Evolutionary conservation across 1,140 invertebrate species (phyloP).

Genomic region (Rhagoletis pomonella): DNA sequence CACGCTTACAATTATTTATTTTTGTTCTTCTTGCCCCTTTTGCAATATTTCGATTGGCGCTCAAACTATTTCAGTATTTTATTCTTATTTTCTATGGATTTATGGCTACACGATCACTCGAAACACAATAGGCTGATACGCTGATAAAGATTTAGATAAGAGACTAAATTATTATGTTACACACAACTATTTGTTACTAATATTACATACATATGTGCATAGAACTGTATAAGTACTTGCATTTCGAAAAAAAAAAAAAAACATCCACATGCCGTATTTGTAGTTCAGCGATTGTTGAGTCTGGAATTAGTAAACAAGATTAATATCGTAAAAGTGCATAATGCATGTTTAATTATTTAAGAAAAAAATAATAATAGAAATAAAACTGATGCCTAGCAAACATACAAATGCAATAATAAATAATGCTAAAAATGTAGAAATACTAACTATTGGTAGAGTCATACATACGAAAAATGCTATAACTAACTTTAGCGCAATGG

Average conservation of each 20-base stretch:
- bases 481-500: conserved; percentile 13
- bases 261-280: neutral
- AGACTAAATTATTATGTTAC: neutral
- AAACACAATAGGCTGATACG: neutral
- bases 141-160: neutral
- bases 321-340: neutral
- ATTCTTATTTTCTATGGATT: neutral
- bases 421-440: neutral
- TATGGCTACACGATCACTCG: neutral
- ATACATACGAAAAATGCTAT: neutral
- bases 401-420: neutral
- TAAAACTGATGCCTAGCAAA: neutral
- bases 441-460: conserved; percentile 28
- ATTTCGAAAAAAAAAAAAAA: neutral
- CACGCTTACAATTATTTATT: too few relatives aligned
- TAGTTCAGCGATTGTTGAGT: neutral
- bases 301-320: too few relatives aligned
- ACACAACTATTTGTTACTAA: conserved; percentile 23
- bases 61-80: neutral
- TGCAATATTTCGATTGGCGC: neutral
- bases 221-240: neutral
- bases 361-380: neutral
- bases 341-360: conserved; percentile 22
- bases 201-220: neutral
- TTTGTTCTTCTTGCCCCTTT: too few relatives aligned